Evolutionary conservation across 2,113 vertebrate species (phyloP).

Genomic region (Heterotis niloticus): DNA sequence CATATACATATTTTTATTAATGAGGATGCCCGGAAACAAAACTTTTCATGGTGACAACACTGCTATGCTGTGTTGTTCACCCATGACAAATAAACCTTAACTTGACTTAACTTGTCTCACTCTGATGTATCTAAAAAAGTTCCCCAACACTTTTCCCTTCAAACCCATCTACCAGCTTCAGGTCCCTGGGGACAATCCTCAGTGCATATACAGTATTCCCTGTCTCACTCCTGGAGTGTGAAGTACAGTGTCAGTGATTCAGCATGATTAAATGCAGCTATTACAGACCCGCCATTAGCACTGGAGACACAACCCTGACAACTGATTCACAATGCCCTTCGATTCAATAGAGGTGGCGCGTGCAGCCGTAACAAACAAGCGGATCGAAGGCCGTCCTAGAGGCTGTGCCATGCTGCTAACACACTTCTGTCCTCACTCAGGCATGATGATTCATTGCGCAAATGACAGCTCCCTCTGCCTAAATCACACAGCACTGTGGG

Average conservation of each 20-base stretch:
- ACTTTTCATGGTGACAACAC: no score
- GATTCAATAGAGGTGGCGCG: background rate
- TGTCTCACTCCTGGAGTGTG: background rate
- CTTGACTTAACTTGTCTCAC: no score
- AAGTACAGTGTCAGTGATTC: background rate
- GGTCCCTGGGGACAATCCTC: background rate
- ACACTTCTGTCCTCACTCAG: background rate
- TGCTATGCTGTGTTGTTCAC: no score
- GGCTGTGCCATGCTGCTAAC: background rate
- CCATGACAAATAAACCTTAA: no score
- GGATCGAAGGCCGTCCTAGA: background rate
- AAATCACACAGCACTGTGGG: background rate
- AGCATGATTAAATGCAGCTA: slow-evolving; percentile 2
- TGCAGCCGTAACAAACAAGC: background rate
- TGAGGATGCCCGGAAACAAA: no score
- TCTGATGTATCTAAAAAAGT: no score
- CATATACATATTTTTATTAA: no score
- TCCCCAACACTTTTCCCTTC: slow-evolving; percentile 13
- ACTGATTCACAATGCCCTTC: background rate
- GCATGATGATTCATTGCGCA: background rate
- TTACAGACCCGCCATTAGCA: background rate
- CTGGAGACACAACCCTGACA: background rate
- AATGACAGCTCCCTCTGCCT: background rate
- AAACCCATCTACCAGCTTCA: slow-evolving; percentile 4
- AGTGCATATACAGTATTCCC: background rate